Base-by-base conservation (phyloP, 2,888 invertebrate genomes). In the Pseudanteris insignis region DNA sequence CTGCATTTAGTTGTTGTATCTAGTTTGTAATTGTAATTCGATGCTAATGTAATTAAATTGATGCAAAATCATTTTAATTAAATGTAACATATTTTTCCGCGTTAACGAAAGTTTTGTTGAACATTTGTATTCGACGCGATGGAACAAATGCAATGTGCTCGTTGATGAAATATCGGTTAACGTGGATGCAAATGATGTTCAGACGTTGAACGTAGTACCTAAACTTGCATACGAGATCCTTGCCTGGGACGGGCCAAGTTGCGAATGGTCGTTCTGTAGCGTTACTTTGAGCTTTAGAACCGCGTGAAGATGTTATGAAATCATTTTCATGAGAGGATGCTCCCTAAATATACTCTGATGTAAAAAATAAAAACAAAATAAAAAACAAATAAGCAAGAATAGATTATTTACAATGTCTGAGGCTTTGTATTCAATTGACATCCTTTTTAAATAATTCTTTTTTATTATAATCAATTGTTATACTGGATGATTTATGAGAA, bases 311-410 rank as follows among this genome's bases (percentile, higher is more conserved):
- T 47, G 41, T 51, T 51, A 53, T 12, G 30, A 12, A 59, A 47
- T 47, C 46, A 60, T 41, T 54, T 60, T 24, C 28, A 43, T 7
- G 18, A 41, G 32, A 48, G 12, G 37, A 48, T 28, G 34, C 44
- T 54, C 53, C 38, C 26, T 44, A 58, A 37, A 25, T 29, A 40
- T 60, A 43, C 53, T 43, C 47, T 32, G 30, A 44, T 50, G 50
- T 57, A 48, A 50, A 53, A 53, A 53, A 32, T 14, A 38, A 18
- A 21, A 21, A 21, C 3, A 21, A 21, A 18, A 40, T 7, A 41
- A 36, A 41, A 43, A 32, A 24, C 24, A 29, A 37, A 47, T n/a
- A n/a, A n/a, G n/a, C n/a, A n/a, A n/a, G n/a, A n/a, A n/a, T n/a
- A n/a, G n/a, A n/a, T n/a, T n/a, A n/a, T n/a, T n/a, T n/a, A n/a